Evolutionary conservation across 2,888 invertebrate species (phyloP), one percentile per base, ranked within the genome.

Genomic region (Drosophila robusta): DNA sequence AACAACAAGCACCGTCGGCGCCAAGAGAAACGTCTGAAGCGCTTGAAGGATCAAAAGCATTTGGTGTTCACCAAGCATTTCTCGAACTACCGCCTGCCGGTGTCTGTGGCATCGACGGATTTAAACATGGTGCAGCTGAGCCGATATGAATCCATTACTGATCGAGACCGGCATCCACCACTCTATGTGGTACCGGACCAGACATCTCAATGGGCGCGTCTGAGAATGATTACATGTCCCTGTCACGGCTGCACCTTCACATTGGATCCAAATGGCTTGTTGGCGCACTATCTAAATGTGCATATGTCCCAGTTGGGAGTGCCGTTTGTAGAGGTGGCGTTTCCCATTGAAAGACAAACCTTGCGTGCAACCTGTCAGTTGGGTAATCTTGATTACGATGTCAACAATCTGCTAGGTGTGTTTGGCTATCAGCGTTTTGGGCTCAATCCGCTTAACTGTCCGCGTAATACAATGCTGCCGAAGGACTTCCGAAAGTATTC

Each of bases 381-480:
- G n/a, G 16, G 8, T 12, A 51, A n/a, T 24, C 64, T 77, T 3
- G 58, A 61, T 1, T 24, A 51, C 9, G 80, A 77, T 9, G 55
- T 46, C 0, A 42, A 79, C 11, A 64, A 39, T 2, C 22, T 77
- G 24, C 16, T 77, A 4, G 70, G 66, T 1, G 80, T 82, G 2
- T 87, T 47, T 57, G 80, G 71, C 11, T 88, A 75, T 36, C 68
- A 70, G 6, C 75, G 81, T 1, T 18, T 45, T 3, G 88, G 76
- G 2, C 60, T 75, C 0, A 85, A 86, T 64, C 75, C 88, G 1
- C 54, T 86, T 0, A 82, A 67, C 6, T 85, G 80, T 22, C 44
- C 66, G 0, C 52, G 88, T 5, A 81, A 82, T 47, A 82, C 63
- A 7, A 29, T 75, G 7, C 42, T 82, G 8, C 75, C 88, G 0